Base-by-base conservation (phyloP, 2,888 invertebrate genomes). In the Drosophila atripex region DNA sequence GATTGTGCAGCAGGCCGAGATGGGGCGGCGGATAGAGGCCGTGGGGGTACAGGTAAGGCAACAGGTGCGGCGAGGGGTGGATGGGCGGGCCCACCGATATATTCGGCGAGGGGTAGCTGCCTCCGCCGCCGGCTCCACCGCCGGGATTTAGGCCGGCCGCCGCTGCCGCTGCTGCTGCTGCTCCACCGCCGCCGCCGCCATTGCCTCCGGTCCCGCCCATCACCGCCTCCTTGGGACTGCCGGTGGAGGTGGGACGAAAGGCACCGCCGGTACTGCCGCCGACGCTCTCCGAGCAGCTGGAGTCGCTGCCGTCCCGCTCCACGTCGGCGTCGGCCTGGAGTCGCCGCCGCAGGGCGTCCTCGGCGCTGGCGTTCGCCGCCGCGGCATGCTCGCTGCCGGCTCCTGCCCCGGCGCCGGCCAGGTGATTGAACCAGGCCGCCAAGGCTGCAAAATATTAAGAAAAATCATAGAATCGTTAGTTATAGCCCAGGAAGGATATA, bases 11-110 rank as follows among this genome's bases (percentile, higher is more conserved):
- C 58, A 94, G 91, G 5, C 94, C 94, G 57, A 94, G 91, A 59
- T 95, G 95, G 59, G 96, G 96, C 89, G 95, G 95, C 78, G 96
- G 96, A 92, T 97, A 98, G 74, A 98, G 93, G 32, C 97, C 97
- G 52, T 95, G 96, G 35, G 97, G 97, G 92, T 98, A 98, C 56
- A 98, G 94, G 93, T 98, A 98, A 78, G 98, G 98, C 90, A 98
- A 93, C 90, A 96, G 93, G 91, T 95, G 95, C 35, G 97, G 95
- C 53, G 97, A 97, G 47, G 97, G 97, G 89, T 98, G 98, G 49
- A 97, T 95, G 47, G 97, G 97, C 41, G 98, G 98, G 53, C 98
- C 98, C 41, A 98, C 96, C 32, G 97, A 97, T 73, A 98, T 97
- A 92, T 98, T 98, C 18, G 98, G 98, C 74, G 97, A 95, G 0